A percentile compares a stretch with the other conserved stretches of the same genome.
These are phyloP conservation scores for Phalacrocorax aristotelis DNA, from an alignment of 2,113 vertebrate species.

Conservation along the genomic window DNA sequence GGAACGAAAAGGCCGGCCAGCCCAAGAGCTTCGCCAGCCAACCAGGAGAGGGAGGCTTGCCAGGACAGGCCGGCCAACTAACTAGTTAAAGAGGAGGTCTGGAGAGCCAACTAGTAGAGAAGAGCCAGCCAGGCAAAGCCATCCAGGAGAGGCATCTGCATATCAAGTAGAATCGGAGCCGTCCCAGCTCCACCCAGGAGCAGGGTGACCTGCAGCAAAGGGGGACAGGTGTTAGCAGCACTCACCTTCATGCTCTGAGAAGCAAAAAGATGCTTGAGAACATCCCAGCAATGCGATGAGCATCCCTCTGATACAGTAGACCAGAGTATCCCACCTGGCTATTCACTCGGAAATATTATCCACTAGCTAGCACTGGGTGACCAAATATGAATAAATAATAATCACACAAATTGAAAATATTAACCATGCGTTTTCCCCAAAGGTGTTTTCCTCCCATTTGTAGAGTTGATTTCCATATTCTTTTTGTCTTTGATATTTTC, in stretches of 20 bases:
- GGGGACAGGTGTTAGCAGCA: accelerated
- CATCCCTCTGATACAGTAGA: background rate
- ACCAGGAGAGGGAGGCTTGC: background rate
- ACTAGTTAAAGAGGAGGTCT: background rate
- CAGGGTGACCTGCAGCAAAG: background rate
- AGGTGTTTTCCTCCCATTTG: background rate
- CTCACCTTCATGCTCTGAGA: background rate
- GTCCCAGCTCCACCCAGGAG: background rate
- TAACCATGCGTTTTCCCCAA: background rate
- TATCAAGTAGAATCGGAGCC: background rate
- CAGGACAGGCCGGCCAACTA: background rate
- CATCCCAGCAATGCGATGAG: background rate
- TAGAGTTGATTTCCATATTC: background rate
- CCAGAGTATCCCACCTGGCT: background rate
- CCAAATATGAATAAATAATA: background rate
- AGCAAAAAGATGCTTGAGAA: background rate
- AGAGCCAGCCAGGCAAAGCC: background rate
- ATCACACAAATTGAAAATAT: background rate
- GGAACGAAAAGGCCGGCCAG: background rate
- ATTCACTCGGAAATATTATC: background rate
- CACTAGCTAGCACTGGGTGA: background rate
- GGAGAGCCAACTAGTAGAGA: background rate
- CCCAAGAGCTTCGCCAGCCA: background rate
- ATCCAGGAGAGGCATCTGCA: background rate
- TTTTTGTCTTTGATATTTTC: background rate